Evolutionary conservation across 64 coral and sea anemone species (phyloP), one percentile per base, ranked within the genome.

Genomic region (Stichodactyla helianthus): DNA sequence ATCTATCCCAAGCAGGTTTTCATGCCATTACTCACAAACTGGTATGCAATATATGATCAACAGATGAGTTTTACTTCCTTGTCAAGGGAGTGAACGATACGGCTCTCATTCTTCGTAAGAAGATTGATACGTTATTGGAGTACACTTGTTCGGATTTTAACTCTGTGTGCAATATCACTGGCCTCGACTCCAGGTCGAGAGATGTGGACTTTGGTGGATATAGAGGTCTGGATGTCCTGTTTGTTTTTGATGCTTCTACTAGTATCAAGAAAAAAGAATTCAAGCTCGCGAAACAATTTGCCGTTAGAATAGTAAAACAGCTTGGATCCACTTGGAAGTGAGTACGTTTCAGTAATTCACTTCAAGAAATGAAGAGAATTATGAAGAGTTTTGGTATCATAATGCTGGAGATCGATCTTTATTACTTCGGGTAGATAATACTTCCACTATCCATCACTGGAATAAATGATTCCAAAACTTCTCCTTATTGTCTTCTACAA

Each of bases 181-280:
- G 20, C 4, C 5, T 85, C 6, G 89, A 95, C 18, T 27, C 87
- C 1, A 67, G 93, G 18, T 84, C 68, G 50, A 77, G 93, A 54
- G 77, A 53, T 71, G 63, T 94, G 10, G 82, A 79, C 19, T 52
- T 82, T 54, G 50, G 74, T 18, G 82, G 81, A 12, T 56, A 53
- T 50, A 56, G 55, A 15, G 91, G 87, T 18, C 79, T 95, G 23
- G 94, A 95, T 68, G 89, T 95, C 2, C 82, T 95, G 2, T 92
- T 95, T 87, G 90, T 95, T 7, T 79, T 95, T 54, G 94, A 95
- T 79, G 67, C 87, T 27, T 95, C 94, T 17, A 78, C 68, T 50
- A 95, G 94, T 55, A 86, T 95, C 12, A 89, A 16, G 22, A 53
- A 6, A 18, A 57, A n/a, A 0, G 91, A 89, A 12, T 95, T 95